Percentiles rank a stretch among this genome's conserved stretches.
phyloP scores from a whole-genome alignment of 92 coral and sea anemone species.

The Epizoanthus ramosus region DNA sequence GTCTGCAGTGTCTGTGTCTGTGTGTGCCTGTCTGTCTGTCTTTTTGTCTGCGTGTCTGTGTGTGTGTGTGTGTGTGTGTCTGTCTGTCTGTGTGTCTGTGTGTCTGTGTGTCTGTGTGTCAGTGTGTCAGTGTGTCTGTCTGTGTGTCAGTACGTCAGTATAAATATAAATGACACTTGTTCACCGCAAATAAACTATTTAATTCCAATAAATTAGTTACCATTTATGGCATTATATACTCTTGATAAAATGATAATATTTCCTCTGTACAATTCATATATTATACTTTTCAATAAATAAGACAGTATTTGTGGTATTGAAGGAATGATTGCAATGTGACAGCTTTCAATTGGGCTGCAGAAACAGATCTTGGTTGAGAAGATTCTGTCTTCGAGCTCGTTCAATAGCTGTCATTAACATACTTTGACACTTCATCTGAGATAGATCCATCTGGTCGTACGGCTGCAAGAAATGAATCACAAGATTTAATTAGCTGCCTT shows the following conservation, averaged over 20 bases:
- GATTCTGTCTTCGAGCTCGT: constrained; percentile 91
- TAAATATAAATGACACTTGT: background rate
- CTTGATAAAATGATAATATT: constrained; percentile 28
- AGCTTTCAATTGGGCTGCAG: constrained; percentile 73
- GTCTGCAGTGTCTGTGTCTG: too few relatives aligned
- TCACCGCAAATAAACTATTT: constrained; percentile 45
- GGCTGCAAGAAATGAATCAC: constrained; percentile 59
- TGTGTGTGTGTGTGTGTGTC: too few relatives aligned
- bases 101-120: too few relatives aligned
- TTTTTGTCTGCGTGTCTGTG: too few relatives aligned
- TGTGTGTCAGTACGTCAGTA: too few relatives aligned
- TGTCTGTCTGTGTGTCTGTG: too few relatives aligned
- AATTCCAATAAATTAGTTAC: constrained; percentile 36
- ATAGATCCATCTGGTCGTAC: constrained; percentile 95
- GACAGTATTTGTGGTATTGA: constrained; percentile 15
- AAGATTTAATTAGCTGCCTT: background rate
- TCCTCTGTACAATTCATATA: constrained; percentile 41
- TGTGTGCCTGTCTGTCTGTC: too few relatives aligned
- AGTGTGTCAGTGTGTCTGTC: too few relatives aligned
- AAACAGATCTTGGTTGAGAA: constrained; percentile 92
- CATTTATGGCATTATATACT: constrained; percentile 28
- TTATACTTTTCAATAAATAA: constrained; percentile 36
- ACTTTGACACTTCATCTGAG: constrained; percentile 96
- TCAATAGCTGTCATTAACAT: constrained; percentile 95
- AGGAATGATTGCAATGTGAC: background rate